Evolutionary conservation across 1,140 invertebrate species (phyloP).

Genomic region (Argopecten irradians): DNA sequence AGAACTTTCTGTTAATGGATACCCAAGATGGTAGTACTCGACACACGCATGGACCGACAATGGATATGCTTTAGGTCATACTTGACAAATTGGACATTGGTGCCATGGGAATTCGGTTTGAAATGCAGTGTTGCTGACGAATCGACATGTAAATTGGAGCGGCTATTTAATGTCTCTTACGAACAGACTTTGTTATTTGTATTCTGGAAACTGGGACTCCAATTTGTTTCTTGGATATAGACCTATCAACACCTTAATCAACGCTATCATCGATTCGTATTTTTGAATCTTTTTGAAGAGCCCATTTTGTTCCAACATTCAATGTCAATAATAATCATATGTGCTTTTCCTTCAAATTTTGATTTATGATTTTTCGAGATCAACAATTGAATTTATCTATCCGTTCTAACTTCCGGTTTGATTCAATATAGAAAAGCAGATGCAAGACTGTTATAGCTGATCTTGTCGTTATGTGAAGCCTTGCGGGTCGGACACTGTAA

Average conservation of each 20-base stretch:
- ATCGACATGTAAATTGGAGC: not conserved
- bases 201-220: not conserved
- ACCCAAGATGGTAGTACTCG: not conserved
- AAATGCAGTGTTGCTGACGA: not conserved
- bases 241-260: not conserved
- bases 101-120: not conserved
- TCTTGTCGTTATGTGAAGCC: not conserved
- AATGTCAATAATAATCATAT: no score
- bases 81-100: conserved; percentile 14
- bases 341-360: no score
- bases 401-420: not conserved
- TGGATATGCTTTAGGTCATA: not conserved
- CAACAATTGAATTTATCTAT: no score
- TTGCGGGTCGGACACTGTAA: not conserved
- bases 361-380: no score
- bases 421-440: not conserved
- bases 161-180: not conserved
- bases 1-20: not conserved
- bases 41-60: not conserved
- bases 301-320: not conserved
- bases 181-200: not conserved
- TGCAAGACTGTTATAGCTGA: not conserved
- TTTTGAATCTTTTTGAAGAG: not conserved
- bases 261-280: not conserved
- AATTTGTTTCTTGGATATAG: not conserved